Evolutionary conservation across 2,797 vertebrate genomes (phyloP).

Genomic region (Balearica regulorum): DNA sequence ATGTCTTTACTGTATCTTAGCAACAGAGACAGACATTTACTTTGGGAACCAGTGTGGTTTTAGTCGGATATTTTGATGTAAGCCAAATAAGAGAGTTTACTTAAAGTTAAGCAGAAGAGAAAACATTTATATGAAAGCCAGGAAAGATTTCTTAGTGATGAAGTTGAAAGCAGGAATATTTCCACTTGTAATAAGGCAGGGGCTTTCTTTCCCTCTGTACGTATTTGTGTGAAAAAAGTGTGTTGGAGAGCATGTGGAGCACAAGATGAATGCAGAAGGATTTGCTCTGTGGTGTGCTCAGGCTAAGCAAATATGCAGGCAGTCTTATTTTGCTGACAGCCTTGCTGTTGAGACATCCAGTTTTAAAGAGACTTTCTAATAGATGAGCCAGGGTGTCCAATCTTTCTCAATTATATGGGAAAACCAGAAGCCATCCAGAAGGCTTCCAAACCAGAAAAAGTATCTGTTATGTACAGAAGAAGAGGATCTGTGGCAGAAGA

Average conservation of each 20-base stretch:
- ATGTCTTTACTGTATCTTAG: conserved; percentile 5
- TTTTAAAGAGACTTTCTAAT: neutral
- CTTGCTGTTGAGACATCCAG: neutral
- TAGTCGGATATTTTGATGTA: conserved; percentile 23
- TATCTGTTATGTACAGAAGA: neutral
- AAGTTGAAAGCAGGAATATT: conserved; percentile 37
- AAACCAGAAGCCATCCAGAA: neutral
- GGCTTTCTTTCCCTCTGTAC: neutral
- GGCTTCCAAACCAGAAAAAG: neutral
- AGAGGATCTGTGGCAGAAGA: neutral
- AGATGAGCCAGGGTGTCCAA: neutral
- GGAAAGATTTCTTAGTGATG: conserved; percentile 5
- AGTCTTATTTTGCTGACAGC: neutral
- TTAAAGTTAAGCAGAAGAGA: conserved; percentile 47
- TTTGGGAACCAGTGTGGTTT: conserved; percentile 14
- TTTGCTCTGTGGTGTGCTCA: neutral
- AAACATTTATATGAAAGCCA: conserved; percentile 46
- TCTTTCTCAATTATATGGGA: neutral
- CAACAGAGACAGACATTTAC: conserved; percentile 31
- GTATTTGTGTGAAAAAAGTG: neutral
- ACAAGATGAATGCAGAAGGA: neutral
- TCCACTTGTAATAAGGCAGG: neutral
- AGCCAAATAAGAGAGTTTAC: conserved; percentile 52
- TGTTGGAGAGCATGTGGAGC: neutral
- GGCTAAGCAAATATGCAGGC: conserved; percentile 24